phyloP scores from a whole-genome alignment of 1,140 invertebrate genomes.

The Thereuonema tuberculata region DNA sequence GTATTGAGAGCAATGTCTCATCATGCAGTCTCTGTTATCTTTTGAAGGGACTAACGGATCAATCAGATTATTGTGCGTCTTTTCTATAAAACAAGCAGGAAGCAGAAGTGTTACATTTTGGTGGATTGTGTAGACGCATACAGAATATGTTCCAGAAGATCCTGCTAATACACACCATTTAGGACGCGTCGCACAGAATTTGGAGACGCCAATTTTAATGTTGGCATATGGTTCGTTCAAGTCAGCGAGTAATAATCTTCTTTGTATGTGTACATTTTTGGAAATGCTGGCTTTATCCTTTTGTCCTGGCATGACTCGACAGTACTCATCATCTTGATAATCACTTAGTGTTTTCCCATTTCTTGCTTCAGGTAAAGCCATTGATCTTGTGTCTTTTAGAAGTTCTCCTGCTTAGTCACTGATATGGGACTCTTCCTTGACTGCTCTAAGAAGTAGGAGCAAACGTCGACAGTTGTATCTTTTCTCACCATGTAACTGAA shows the following conservation, averaged over 20 bases:
- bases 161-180: not conserved
- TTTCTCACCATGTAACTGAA: not conserved
- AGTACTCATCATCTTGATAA: not conserved
- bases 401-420: not conserved
- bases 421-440: not conserved
- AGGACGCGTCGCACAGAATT: not conserved
- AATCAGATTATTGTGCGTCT: not conserved
- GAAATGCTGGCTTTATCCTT: not conserved
- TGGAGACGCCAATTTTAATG: not conserved
- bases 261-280: not conserved
- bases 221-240: not conserved
- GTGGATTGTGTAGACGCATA: slow-evolving; percentile 1
- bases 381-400: not conserved
- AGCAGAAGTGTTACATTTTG: not conserved
- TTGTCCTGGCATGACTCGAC: not conserved
- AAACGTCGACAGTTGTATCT: not conserved
- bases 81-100: not conserved
- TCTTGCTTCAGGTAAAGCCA: not conserved
- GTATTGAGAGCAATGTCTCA: not conserved
- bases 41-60: not conserved
- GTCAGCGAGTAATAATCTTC: not conserved
- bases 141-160: not conserved
- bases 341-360: not conserved
- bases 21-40: not conserved
- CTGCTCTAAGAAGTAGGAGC: not conserved